phyloP scores from a whole-genome alignment of 2,797 vertebrate genomes.

The Paratrypauchen microcephalus region DNA sequence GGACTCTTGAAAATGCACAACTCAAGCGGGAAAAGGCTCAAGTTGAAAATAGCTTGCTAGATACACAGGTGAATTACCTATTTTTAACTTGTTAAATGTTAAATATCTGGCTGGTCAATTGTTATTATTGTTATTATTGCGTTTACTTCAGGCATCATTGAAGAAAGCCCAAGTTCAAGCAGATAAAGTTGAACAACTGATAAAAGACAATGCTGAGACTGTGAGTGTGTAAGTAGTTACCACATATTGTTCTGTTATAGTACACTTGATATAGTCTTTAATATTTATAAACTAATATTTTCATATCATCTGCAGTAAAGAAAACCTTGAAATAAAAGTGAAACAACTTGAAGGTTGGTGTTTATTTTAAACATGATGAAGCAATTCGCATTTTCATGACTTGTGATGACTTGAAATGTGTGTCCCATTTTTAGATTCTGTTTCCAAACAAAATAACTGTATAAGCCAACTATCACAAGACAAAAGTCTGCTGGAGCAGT shows the following conservation, averaged over 20 bases:
- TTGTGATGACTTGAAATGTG: constrained; percentile 4
- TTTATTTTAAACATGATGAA: neutral
- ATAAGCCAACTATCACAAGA: constrained; percentile 83
- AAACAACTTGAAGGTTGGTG: constrained; percentile 85
- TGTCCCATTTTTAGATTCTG: constrained; percentile 73
- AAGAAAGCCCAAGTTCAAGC: constrained; percentile 79
- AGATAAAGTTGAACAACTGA: constrained; percentile 78
- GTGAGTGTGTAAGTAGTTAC: constrained; percentile 79
- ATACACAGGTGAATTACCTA: constrained; percentile 73
- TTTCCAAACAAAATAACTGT: constrained; percentile 78
- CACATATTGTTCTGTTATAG: too few relatives aligned
- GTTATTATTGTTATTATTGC: neutral
- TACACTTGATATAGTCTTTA: neutral
- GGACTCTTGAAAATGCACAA: constrained; percentile 79
- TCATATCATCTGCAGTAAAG: constrained; percentile 75
- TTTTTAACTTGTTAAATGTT: neutral
- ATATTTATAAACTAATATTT: neutral
- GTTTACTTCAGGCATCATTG: constrained; percentile 77
- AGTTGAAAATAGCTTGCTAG: constrained; percentile 84
- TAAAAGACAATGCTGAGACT: constrained; percentile 80
- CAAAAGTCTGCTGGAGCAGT: constrained; percentile 81
- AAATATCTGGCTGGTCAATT: neutral
- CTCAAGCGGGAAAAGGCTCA: constrained; percentile 83
- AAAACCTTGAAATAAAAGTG: constrained; percentile 85
- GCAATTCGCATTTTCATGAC: neutral